Base-by-base conservation (phyloP, 2,113 vertebrate species). In the Ondatra zibethicus region DNA sequence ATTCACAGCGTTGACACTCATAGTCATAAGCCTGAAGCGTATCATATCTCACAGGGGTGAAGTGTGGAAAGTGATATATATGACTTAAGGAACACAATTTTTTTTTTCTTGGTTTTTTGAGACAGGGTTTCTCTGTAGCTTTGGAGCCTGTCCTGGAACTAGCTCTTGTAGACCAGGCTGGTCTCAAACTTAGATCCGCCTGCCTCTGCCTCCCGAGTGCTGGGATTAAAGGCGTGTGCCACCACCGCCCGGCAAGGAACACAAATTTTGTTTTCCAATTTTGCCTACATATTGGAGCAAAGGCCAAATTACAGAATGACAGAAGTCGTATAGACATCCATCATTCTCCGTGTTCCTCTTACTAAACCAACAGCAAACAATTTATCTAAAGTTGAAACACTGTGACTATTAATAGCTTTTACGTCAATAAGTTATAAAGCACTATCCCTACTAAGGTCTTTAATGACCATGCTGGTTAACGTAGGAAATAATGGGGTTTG, bases 1-100 rank as follows among this genome's bases (percentile, higher is more conserved):
- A 95, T 94, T 96, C 96, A 96, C 65, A 96, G 92, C 80, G 89
- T 97, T 98, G 97, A 95, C 68, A 63, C 77, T 96, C 65, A 36
- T 33, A 93, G n/a, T 94, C 93, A 96, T 77, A 96, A 97, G 75
- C 92, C 33, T 95, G 16, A 96, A 39, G 68, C 81, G 4, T 47
- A 81, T 85, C 73, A 14, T 96, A 94, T 97, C 97, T 97, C 81
- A 92, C 65, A 91, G 96, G 97, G 89, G 94, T 31, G 70, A 97
- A 96, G 92, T 66, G 91, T 86, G 45, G 95, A 90, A 89, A 95
- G 95, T 75, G 76, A 45, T 89, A 65, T 78, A 73, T 77, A 92
- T 93, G 58, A 88, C n/a, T 85, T 85, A 93, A 93, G 14, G 21
- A 93, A 29, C 84, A 95, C 92, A 95, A 39, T n/a, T 93, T 52